phyloP scores from a whole-genome alignment of 2,888 invertebrate genomes.

The Trissolcus brochymenae region DNA sequence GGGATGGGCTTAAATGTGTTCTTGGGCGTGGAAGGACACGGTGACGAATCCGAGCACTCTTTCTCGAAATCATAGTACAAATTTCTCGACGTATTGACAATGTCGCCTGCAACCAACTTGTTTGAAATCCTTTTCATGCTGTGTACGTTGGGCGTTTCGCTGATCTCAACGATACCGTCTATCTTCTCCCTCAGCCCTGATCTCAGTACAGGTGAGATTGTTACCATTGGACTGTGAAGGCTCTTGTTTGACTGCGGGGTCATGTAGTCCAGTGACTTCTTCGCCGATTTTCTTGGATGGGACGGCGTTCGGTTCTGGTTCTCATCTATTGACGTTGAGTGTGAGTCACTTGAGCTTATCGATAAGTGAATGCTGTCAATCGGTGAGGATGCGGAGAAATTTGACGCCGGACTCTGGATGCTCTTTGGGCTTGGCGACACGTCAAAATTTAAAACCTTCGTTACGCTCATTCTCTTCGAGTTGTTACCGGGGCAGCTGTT shows the following conservation, averaged over 20 bases:
- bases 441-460: conserved; percentile 69
- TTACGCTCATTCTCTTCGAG: conserved; percentile 62
- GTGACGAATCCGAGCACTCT: conserved; percentile 60
- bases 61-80: conserved; percentile 66
- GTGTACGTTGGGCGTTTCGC: conserved; percentile 61
- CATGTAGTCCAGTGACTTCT: conserved; percentile 63
- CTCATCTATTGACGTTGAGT: conserved; percentile 68
- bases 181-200: conserved; percentile 62
- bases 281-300: conserved; percentile 61
- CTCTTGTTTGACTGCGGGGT: conserved; percentile 59
- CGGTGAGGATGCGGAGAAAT: conserved; percentile 59
- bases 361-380: conserved; percentile 62
- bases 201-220: conserved; percentile 59
- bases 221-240: conserved; percentile 36
- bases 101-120: conserved; percentile 47
- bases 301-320: conserved; percentile 72
- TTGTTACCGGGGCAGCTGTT: conserved; percentile 61
- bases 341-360: conserved; percentile 63
- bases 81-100: conserved; percentile 69
- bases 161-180: conserved; percentile 59
- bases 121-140: conserved; percentile 48
- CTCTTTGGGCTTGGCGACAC: conserved; percentile 65
- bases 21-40: conserved; percentile 65
- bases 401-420: conserved; percentile 55
- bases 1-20: conserved; percentile 66